These are phyloP conservation scores for Rhizomys pruinosus DNA, from an alignment of 2,113 vertebrate genomes.

Conservation along the genomic window DNA sequence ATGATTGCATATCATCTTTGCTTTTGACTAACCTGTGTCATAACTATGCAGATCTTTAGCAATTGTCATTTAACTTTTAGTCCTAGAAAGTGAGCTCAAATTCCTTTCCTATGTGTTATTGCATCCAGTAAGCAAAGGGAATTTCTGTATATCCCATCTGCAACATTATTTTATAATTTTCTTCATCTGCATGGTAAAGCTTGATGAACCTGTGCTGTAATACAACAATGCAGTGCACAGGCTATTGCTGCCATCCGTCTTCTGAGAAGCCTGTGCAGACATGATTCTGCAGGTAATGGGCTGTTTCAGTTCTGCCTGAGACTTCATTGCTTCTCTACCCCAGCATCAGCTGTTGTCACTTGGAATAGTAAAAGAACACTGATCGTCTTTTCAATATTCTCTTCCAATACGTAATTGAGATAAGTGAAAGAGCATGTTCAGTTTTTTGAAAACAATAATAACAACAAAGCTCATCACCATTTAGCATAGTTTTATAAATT, in stretches of 20 bases:
- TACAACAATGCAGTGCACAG: conserved; percentile 71
- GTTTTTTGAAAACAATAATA: not conserved
- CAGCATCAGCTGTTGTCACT: conserved; percentile 70
- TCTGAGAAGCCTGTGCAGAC: conserved; percentile 54
- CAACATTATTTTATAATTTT: conserved; percentile 76
- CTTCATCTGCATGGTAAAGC: conserved; percentile 73
- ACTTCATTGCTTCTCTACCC: conserved; percentile 53
- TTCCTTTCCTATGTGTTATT: conserved; percentile 31
- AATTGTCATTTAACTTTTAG: conserved; percentile 33
- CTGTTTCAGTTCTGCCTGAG: conserved; percentile 80
- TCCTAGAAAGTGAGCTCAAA: conserved; percentile 14
- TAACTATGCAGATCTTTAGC: accelerated
- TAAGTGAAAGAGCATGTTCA: not conserved
- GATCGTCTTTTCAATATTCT: not conserved
- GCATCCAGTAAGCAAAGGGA: conserved; percentile 9
- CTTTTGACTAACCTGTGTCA: not conserved
- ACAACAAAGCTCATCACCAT: not conserved
- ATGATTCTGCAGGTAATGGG: conserved; percentile 76
- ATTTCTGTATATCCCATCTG: conserved; percentile 53
- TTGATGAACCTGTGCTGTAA: conserved; percentile 79
- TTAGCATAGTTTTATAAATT: conserved; percentile 33
- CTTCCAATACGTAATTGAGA: not conserved
- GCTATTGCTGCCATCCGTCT: conserved; percentile 70
- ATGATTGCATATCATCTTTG: not conserved
- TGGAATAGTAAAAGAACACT: conserved; percentile 55